Percentiles rank a stretch among this genome's conserved stretches.
Conservation (phyloP, 1,140 invertebrate genomes). For the Drosophila sproati region DNA sequence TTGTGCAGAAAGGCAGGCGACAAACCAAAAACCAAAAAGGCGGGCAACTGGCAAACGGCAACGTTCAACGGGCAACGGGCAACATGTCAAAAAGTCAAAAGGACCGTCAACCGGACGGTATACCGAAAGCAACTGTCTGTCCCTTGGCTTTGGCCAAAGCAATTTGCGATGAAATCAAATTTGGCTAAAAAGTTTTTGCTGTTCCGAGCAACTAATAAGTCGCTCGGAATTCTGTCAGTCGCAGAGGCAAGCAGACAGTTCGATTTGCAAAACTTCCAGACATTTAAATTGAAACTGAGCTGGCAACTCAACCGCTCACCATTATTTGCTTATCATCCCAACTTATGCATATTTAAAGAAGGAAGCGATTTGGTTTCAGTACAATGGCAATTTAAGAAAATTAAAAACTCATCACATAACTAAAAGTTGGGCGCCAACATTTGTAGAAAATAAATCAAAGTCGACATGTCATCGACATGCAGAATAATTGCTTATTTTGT, state of each 20-base stretch:
- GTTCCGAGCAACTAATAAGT: constrained; percentile 30
- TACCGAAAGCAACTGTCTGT: constrained; percentile 35
- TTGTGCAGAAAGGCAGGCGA: constrained; percentile 14
- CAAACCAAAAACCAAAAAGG: constrained; percentile 1
- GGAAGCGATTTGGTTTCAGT: background rate
- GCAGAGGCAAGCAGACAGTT: background rate
- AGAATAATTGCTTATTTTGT: too few species aligned
- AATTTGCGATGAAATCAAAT: constrained; percentile 73
- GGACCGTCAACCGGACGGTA: constrained; percentile 31
- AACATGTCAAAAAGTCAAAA: constrained; percentile 51
- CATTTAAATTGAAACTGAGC: constrained; percentile 12
- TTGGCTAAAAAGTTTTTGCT: constrained; percentile 49
- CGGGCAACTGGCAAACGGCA: background rate
- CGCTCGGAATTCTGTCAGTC: background rate
- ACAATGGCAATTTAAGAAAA: background rate
- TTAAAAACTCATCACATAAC: background rate
- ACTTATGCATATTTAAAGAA: background rate
- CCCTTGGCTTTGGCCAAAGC: constrained; percentile 24
- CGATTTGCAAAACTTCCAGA: constrained; percentile 39
- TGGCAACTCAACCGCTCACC: background rate
- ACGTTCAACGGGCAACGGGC: background rate
- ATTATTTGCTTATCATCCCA: background rate
- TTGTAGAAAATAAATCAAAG: too few species aligned
- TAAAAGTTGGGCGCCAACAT: background rate
- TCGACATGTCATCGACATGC: too few species aligned